Evolutionary conservation across 2,113 vertebrate species (phyloP), one percentile per base, ranked within the genome.

Genomic region (Apodemus sylvaticus): DNA sequence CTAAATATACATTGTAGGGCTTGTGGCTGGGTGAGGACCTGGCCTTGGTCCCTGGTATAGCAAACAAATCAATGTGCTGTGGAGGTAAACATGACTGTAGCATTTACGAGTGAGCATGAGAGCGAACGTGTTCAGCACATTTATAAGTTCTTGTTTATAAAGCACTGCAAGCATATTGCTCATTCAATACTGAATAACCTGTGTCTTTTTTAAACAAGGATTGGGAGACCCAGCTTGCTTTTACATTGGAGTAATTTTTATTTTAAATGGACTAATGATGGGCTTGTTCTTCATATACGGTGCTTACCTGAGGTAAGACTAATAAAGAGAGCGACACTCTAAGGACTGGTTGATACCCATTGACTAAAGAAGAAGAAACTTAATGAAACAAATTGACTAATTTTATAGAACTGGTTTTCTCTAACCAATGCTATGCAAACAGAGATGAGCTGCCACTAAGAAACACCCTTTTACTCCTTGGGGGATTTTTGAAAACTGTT

Each of bases 221-320:
- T 94, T 99, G 98, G 99, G 99, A 90, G 99, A 99, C 96, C 99
- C 99, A 24, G 99, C 99, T 16, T 99, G 99, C 95, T 99, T 99
- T 98, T 99, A 99, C 42, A 99, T 99, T 97, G 98, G 98, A 93
- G 98, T 99, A 93, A 99, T 99, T 96, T 99, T 99, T 99, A 97
- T 99, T 55, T 98, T 99, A 98, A 99, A 99, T 96, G 99, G 99
- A 93, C 48, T 98, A 34, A 99, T 99, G 99, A 99, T 99, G 99
- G 99, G 99, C 70, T 97, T 99, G 68, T 99, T 99, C 98, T 99
- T 99, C 98, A 85, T 99, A 16, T 99, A 99, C 0, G 99, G 99
- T 24, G 96, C 99, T 83, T 99, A 99, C 95, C 98, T 99, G 98
- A 99, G 99, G 99, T 99, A 98, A 99, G 98, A 96, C 66, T 51